Evolutionary conservation across 37 sponge, comb jelly and placozoan genomes (phyloP), one percentile per base, ranked within the genome.

Genomic region (Corticium candelabrum): DNA sequence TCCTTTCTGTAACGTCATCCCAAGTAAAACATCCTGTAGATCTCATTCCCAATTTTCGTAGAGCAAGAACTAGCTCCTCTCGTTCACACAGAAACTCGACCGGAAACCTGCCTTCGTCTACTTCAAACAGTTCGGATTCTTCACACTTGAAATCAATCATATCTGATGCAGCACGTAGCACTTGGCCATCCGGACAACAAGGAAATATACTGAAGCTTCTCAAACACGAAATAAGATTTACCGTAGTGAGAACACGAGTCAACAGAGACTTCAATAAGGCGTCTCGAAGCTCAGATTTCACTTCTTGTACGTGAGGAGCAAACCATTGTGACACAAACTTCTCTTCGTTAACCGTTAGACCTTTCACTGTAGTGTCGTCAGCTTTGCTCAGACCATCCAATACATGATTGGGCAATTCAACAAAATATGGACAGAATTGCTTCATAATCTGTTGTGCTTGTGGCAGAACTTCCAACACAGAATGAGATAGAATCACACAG

Each of bases 31-130:
- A 15, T 29, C 78, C 74, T 3, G 38, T 39, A 11, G 62, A 27
- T 3, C 40, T 77, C 73, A 88, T 76, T 1, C 85, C 89, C 69
- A 88, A 73, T 40, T 75, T n/a, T 11, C 37, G 5, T 37, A 88
- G 38, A 2, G 79, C 68, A 70, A 27, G 41, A 3, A 0, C 0
- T 21, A 77, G 39, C 3, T 40, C 37, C 2, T 67, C 40, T 50
- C 72, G 34, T 1, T 77, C 35, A 38, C 50, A 74, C 29, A 80
- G 79, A 2, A 30, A 30, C 5, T 41, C 27, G 3, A 73, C 21
- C 5, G 89, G 89, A 71, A 89, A 89, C 33, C 40, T 37, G 1
- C 57, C 74, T 35, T 89, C 89, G 5, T 82, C 77, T 0, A 3
- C 4, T 37, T 74, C 68, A 79, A 69, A 89, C 32, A 89, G 69